Evolutionary conservation across 2,888 invertebrate genomes (phyloP).

Genomic region (Apamea crenata): DNA sequence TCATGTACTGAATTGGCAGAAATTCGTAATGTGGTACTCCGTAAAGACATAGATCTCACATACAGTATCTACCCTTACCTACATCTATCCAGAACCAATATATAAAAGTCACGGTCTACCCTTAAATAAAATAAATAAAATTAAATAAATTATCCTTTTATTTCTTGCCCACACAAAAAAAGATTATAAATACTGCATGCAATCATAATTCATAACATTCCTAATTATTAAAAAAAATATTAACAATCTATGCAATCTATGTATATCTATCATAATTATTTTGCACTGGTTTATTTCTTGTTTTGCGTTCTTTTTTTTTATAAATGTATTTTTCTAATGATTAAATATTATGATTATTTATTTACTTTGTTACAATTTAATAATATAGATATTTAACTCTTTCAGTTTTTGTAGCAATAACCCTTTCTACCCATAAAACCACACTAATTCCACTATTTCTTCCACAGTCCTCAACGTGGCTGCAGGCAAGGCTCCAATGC

Average conservation of each 20-base stretch:
- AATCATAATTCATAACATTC: too few species aligned
- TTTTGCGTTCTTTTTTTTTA: too few species aligned
- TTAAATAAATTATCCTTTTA: too few species aligned
- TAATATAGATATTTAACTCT: neutral
- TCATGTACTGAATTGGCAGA: too few species aligned
- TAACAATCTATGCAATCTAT: too few species aligned
- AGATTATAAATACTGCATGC: too few species aligned
- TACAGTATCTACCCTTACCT: neutral
- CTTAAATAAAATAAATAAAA: too few species aligned
- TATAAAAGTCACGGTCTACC: neutral
- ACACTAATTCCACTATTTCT: constrained; percentile 15
- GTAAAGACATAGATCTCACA: neutral
- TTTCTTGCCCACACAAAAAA: too few species aligned
- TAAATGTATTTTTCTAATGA: neutral
- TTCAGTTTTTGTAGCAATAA: neutral
- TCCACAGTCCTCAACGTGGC: constrained; percentile 96
- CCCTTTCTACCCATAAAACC: neutral
- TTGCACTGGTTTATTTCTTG: too few species aligned
- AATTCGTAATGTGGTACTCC: neutral
- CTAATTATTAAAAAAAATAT: too few species aligned
- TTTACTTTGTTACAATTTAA: neutral
- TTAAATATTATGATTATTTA: neutral
- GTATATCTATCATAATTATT: too few species aligned
- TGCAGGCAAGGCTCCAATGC: constrained; percentile 98
- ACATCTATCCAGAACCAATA: neutral